A percentile compares a stretch with the other conserved stretches of the same genome.
Evolutionary conservation across 2,797 vertebrate species (phyloP).

Genomic region (Thamnophis elegans): DNA sequence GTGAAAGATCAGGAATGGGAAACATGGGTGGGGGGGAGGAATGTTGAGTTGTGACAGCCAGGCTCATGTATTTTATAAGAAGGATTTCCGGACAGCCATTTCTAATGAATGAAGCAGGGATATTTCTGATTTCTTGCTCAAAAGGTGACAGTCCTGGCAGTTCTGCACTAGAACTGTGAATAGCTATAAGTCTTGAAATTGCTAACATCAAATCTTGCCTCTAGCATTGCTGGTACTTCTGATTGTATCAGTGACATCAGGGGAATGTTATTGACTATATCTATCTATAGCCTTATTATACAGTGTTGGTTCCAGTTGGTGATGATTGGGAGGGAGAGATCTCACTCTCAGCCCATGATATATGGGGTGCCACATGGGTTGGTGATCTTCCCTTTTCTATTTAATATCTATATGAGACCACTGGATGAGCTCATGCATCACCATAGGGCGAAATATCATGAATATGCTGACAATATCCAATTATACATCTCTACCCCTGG

Average conservation of each 20-base stretch:
- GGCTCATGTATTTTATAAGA: neutral
- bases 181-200: too few species aligned
- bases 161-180: neutral
- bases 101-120: neutral
- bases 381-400: neutral
- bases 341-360: neutral
- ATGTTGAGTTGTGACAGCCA: accelerated
- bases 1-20: neutral
- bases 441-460: neutral
- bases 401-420: neutral
- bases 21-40: neutral
- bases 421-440: neutral
- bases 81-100: neutral
- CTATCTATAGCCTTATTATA: neutral
- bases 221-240: neutral
- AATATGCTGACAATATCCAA: neutral
- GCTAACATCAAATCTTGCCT: neutral
- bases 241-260: too few species aligned
- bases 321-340: neutral
- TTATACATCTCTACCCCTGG: neutral
- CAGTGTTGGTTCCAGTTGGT: neutral
- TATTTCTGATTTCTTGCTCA: neutral
- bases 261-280: neutral
- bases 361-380: neutral
- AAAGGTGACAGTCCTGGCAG: neutral